Evolutionary conservation across 2,113 vertebrate species (phyloP), one percentile per base, ranked within the genome.

Genomic region (Ammodytes dubius): DNA sequence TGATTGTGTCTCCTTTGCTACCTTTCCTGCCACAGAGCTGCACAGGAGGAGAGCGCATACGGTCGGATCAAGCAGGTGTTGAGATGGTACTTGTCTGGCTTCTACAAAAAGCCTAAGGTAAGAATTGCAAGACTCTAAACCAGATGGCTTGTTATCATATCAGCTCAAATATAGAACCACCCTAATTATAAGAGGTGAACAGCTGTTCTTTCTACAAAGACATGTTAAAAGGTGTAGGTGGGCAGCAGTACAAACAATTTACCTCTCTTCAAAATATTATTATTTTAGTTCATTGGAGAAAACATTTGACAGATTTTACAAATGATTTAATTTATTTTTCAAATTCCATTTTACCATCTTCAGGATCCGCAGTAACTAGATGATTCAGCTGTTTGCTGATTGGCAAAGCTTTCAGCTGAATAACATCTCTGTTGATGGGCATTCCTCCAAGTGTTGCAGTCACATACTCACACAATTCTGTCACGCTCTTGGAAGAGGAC

Each of bases 71-170:
- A 98, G 89, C 97, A 97, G 46, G 96, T 99, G 46, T 82, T 99
- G 79, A 93, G 91, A 46, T 99, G 97, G 97, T 99, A 99, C 87
- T 91, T 99, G 86, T 99, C 97, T 0, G 97, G 97, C 83, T 99
- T 99, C 95, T 98, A 97, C 91, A 97, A 97, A 92, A 99, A 99
- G 90, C 97, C 97, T 80, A 98, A 97, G 96, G 97, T 97, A 86
- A 95, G 91, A 46, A 50, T 7, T 35, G 2, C n/a, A 37, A 70
- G 12, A 54, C 3, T 59, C 9, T 67, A 10, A n/a, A 11, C 40
- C 27, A 40, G 5, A 45, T 58, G 53, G 5, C 27, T 53, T 1
- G n/a, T 45, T 10, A 53, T 35, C 13, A 45, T 56, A 7, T 3
- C 15, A 1, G 39, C 58, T 9, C 14, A 19, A 54, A 46, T 47